Evolutionary conservation across 2,888 invertebrate species (phyloP).

Genomic region (Euphydryas editha): DNA sequence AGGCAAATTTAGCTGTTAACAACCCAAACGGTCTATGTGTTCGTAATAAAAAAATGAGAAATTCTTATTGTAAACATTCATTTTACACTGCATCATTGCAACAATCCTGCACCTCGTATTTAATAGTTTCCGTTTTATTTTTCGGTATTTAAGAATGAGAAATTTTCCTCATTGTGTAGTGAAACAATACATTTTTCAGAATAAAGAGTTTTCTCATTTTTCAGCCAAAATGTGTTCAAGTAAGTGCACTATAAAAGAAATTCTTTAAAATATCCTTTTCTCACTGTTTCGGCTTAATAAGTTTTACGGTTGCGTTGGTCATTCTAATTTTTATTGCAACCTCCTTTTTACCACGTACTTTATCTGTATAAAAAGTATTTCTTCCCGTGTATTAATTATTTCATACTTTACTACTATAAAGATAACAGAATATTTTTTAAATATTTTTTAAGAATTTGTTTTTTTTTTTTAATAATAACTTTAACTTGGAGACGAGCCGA

Average conservation of each 20-base stretch:
- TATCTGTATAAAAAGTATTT: not conserved
- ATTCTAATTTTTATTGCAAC: conserved; percentile 23
- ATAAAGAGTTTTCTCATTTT: conserved; percentile 39
- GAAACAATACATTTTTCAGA: conserved; percentile 39
- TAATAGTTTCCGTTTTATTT: conserved; percentile 27
- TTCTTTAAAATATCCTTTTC: conserved; percentile 37
- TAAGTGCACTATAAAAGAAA: conserved; percentile 38
- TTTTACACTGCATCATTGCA: conserved; percentile 1
- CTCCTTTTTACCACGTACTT: not conserved
- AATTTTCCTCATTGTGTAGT: conserved; percentile 29
- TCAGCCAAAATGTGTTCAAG: conserved; percentile 41
- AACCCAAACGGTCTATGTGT: not conserved
- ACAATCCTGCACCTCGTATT: conserved; percentile 5
- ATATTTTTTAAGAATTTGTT: too few relatives aligned
- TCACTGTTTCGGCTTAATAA: conserved; percentile 27
- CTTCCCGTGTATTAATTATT: not conserved
- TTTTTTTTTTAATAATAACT: too few relatives aligned
- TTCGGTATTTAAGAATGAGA: conserved; percentile 27
- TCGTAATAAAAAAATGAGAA: not conserved
- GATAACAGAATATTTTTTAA: too few relatives aligned
- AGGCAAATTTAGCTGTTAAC: not conserved
- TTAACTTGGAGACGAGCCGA: too few relatives aligned
- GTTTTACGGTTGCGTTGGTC: conserved; percentile 29
- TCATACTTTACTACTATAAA: too few relatives aligned
- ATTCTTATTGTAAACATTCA: not conserved